A percentile compares a stretch with the other conserved stretches of the same genome.
Conservation (phyloP, 37 sponge, comb jelly and placozoan genomes). For the Mnemiopsis leidyi region DNA sequence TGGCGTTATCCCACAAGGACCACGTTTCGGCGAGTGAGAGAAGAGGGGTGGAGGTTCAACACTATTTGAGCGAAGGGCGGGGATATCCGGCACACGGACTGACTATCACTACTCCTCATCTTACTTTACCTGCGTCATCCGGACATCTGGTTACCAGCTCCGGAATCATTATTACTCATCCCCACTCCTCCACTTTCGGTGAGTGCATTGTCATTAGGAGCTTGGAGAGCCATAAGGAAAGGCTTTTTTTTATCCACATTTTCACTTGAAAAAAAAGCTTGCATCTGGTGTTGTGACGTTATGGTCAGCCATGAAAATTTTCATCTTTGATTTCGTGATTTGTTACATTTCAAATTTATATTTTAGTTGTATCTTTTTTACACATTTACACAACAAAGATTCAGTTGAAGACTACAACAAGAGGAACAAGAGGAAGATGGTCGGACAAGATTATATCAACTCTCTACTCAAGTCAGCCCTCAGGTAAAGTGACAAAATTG, state of each 20-base stretch:
- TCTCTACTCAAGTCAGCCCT: conserved; percentile 53
- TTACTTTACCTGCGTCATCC: conserved; percentile 27
- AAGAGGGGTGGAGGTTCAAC: conserved; percentile 35
- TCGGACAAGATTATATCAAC: conserved; percentile 57
- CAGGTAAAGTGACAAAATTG: conserved; percentile 8
- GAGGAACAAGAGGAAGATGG: conserved; percentile 46
- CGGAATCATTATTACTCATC: conserved; percentile 54
- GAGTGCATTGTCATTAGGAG: neutral
- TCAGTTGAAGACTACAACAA: neutral
- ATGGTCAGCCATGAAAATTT: no score
- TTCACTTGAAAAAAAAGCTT: no score
- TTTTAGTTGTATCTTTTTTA: neutral
- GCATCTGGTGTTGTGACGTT: no score
- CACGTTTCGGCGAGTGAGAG: neutral
- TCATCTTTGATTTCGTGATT: no score
- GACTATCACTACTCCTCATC: conserved; percentile 59
- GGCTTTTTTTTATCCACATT: no score
- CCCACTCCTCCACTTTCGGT: conserved; percentile 30
- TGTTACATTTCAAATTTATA: neutral
- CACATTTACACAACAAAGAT: neutral
- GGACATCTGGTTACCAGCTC: conserved; percentile 45
- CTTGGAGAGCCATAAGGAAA: no score
- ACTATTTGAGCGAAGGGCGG: neutral
- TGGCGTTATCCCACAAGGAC: neutral
- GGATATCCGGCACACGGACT: neutral